phyloP scores from a whole-genome alignment of 1,140 invertebrate genomes.

The Diorhabda elongata region DNA sequence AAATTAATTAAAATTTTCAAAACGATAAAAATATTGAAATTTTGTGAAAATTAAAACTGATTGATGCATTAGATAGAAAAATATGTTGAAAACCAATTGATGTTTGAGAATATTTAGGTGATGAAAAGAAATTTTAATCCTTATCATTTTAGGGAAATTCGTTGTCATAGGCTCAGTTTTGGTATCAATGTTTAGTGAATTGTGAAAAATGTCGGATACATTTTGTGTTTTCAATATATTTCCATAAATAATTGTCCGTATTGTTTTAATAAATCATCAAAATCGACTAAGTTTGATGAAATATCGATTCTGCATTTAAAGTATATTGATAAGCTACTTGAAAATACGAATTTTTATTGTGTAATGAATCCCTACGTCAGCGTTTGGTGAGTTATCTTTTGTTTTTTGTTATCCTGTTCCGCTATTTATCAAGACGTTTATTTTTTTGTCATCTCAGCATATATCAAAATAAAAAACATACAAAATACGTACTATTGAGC shows the following conservation, averaged over 20 bases:
- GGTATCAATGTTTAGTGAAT: background rate
- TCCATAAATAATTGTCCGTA: background rate
- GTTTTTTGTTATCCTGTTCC: conserved; percentile 11
- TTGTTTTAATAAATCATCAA: background rate
- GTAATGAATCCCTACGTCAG: conserved; percentile 21
- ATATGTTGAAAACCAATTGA: no score
- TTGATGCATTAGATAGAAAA: no score
- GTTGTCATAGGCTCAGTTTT: background rate
- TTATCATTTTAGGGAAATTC: background rate
- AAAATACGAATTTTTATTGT: conserved; percentile 11
- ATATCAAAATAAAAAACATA: background rate
- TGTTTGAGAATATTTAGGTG: no score
- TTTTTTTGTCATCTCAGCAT: background rate
- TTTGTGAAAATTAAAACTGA: no score
- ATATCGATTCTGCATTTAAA: no score
- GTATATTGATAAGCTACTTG: background rate
- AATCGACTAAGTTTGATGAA: no score
- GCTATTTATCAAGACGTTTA: background rate
- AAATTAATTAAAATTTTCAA: no score
- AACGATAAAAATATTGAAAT: no score
- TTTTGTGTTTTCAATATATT: conserved; percentile 1
- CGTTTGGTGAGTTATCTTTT: conserved; percentile 18
- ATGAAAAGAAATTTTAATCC: no score
- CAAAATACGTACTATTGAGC: background rate
- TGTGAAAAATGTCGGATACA: background rate